phyloP scores from a whole-genome alignment of 64 coral and sea anemone species.

The Trachythela sp. region DNA sequence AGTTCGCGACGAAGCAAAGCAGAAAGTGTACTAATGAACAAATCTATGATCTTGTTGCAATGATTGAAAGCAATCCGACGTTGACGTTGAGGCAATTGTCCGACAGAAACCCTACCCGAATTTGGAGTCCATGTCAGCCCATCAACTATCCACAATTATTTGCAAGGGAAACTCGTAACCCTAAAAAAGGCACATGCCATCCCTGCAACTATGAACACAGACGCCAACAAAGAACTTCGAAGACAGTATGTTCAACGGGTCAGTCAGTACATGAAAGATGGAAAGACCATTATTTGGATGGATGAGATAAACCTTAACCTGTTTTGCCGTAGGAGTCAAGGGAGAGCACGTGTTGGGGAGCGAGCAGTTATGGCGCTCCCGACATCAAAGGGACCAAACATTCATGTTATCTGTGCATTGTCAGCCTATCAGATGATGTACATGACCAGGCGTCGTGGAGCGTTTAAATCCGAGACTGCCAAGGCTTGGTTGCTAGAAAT shows the following conservation, averaged over 20 bases:
- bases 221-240: not conserved
- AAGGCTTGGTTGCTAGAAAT: slow-evolving; percentile 23
- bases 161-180: not conserved
- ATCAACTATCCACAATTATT: not conserved
- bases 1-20: not conserved
- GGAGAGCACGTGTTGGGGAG: no score
- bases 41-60: not conserved
- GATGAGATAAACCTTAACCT: no score
- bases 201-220: not conserved
- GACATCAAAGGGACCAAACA: no score
- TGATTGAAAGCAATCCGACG: not conserved
- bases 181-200: not conserved
- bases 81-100: not conserved
- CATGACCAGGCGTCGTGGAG: slow-evolving; percentile 38
- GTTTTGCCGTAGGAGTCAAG: no score
- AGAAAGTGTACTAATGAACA: not conserved
- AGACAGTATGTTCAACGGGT: no score
- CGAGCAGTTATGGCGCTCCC: no score
- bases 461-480: slow-evolving; percentile 23
- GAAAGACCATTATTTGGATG: no score
- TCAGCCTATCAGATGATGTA: slow-evolving; percentile 38
- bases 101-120: not conserved
- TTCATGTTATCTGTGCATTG: slow-evolving; percentile 33
- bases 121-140: not conserved
- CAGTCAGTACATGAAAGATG: no score